Conservation (phyloP, 2,113 vertebrate species). For the Bothrops jararaca region DNA sequence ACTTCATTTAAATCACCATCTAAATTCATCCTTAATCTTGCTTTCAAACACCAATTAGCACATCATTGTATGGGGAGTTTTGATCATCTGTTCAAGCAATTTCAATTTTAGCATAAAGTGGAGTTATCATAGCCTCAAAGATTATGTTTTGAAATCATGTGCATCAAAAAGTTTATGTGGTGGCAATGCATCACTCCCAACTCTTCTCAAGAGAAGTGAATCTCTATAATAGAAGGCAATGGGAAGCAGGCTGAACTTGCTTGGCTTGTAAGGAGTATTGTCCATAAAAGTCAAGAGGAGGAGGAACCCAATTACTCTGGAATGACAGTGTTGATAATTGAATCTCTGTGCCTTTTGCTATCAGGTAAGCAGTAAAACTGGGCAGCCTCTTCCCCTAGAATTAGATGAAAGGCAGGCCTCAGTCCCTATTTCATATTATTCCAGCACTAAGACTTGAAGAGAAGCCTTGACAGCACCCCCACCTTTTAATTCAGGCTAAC, state of each 20-base stretch:
- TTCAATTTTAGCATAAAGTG: not conserved
- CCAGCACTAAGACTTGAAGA: no score
- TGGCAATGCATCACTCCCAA: not conserved
- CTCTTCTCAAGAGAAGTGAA: no score
- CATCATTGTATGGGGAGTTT: slow-evolving; percentile 2
- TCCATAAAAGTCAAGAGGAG: not conserved
- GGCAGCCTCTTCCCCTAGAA: not conserved
- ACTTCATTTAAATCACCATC: slow-evolving; percentile 1
- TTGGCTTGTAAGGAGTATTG: not conserved
- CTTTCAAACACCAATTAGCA: slow-evolving; percentile 4
- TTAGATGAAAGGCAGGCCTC: not conserved
- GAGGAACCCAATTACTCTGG: not conserved
- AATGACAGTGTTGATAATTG: not conserved
- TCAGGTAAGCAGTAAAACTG: not conserved
- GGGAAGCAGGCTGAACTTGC: not conserved
- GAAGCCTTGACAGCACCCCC: not conserved
- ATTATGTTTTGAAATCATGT: not conserved
- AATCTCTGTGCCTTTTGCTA: not conserved
- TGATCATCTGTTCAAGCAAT: slow-evolving; percentile 2
- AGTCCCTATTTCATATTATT: not conserved
- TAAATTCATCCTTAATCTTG: not conserved
- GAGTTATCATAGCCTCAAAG: not conserved
- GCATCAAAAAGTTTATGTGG: not conserved
- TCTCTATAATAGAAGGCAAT: not conserved
- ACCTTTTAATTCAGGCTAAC: no score